Evolutionary conservation across 2,888 invertebrate species (phyloP).

Genomic region (Protonemura montana): DNA sequence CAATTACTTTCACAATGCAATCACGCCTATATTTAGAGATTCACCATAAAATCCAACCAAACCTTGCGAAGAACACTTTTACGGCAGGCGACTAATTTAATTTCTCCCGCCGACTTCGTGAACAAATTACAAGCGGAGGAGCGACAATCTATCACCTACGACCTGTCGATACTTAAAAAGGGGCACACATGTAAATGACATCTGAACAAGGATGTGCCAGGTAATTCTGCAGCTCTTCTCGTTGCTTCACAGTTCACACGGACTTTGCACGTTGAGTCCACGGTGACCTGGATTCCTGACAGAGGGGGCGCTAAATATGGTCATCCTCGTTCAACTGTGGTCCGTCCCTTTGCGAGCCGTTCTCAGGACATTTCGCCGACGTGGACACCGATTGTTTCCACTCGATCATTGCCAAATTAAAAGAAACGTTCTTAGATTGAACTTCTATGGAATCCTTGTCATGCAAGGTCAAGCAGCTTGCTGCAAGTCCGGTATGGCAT

Average conservation of each 20-base stretch:
- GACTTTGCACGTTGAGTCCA: not conserved
- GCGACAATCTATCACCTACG: not conserved
- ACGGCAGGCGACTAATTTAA: not conserved
- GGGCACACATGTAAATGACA: conserved; percentile 4
- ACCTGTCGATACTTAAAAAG: not conserved
- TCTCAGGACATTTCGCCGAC: not conserved
- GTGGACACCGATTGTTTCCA: not conserved
- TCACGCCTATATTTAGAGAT: conserved; percentile 7
- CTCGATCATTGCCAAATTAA: not conserved
- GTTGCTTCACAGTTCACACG: not conserved
- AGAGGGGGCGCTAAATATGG: not conserved
- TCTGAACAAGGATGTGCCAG: not conserved
- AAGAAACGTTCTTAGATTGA: not conserved
- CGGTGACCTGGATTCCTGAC: not conserved
- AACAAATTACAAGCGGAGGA: not conserved
- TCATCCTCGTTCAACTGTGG: not conserved
- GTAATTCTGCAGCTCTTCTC: not conserved
- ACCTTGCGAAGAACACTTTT: not conserved
- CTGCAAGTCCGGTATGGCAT: not conserved
- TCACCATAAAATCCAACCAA: not conserved
- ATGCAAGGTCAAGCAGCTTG: not conserved
- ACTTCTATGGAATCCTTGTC: not conserved
- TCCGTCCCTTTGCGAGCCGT: not conserved
- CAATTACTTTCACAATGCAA: not conserved
- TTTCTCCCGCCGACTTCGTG: not conserved